A percentile compares a stretch with the other conserved stretches of the same genome.
Conservation (phyloP, 2,113 vertebrate species). For the Ammospiza caudacuta region DNA sequence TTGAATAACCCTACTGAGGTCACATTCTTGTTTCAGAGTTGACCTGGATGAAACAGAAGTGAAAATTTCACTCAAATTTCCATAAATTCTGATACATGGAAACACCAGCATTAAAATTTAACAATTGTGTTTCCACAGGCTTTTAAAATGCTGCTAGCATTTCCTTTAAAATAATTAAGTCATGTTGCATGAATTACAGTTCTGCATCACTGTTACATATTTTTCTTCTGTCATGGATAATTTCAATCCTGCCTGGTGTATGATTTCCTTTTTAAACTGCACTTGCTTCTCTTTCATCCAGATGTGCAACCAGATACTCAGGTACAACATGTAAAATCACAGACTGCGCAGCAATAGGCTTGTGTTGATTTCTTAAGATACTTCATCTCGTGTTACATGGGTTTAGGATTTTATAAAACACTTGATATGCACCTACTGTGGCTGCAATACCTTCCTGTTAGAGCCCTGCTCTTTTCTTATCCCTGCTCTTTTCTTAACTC, state of each 20-base stretch:
- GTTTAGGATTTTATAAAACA: background rate
- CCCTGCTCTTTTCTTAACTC: background rate
- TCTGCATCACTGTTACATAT: conserved; percentile 35
- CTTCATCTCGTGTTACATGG: background rate
- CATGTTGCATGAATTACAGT: conserved; percentile 44
- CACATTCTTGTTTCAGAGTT: background rate
- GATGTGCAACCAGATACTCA: background rate
- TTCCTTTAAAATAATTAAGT: conserved; percentile 70
- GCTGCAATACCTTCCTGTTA: background rate
- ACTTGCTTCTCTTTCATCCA: background rate
- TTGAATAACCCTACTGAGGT: conserved; percentile 33
- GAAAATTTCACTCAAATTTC: conserved; percentile 42
- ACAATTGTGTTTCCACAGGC: conserved; percentile 22
- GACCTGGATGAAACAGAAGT: background rate
- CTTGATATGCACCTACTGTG: background rate
- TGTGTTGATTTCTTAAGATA: background rate
- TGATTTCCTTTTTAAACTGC: background rate
- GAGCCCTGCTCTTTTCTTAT: background rate
- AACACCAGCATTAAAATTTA: conserved; percentile 59
- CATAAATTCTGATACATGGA: conserved; percentile 45
- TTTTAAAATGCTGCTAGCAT: conserved; percentile 47
- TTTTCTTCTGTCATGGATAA: conserved; percentile 55
- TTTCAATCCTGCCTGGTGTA: conserved; percentile 9
- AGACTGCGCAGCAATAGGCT: background rate
- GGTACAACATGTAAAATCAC: conserved; percentile 8